These are phyloP conservation scores for Heliangelus exortis DNA, from an alignment of 2,797 vertebrate genomes.

Conservation along the genomic window DNA sequence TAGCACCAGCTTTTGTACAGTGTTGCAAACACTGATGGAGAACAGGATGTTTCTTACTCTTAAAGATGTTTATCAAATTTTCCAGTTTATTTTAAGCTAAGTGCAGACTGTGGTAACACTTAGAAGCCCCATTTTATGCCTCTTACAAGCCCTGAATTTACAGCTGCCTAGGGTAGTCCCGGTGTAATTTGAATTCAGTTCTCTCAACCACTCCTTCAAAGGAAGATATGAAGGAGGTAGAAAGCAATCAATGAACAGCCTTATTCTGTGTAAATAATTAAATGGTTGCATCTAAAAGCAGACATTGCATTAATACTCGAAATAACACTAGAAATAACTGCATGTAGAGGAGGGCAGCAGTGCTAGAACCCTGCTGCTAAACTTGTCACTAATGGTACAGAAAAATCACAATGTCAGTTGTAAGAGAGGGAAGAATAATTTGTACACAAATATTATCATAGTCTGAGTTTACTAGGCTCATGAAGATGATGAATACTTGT, in stretches of 20 bases:
- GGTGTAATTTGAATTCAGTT: background rate
- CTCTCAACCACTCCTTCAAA: conserved; percentile 19
- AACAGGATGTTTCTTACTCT: background rate
- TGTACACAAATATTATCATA: background rate
- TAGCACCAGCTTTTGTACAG: background rate
- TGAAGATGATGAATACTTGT: background rate
- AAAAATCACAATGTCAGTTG: conserved; percentile 6
- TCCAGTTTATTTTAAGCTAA: conserved; percentile 21
- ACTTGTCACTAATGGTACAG: background rate
- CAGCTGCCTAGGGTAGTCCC: background rate
- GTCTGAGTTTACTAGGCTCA: background rate
- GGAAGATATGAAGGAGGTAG: conserved; percentile 8
- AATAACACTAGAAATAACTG: conserved; percentile 8
- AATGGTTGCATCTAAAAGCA: conserved; percentile 67
- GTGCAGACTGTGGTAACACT: background rate
- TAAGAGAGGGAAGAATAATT: background rate
- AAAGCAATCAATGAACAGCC: conserved; percentile 47
- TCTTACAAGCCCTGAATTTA: background rate
- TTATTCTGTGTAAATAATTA: conserved; percentile 56
- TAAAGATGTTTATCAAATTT: background rate
- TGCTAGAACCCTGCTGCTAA: background rate
- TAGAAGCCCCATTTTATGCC: background rate
- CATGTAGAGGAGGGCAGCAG: background rate
- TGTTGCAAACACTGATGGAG: background rate
- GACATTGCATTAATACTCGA: conserved; percentile 54